phyloP scores from a whole-genome alignment of 2,797 vertebrate genomes.

The Phoeniculus purpureus region DNA sequence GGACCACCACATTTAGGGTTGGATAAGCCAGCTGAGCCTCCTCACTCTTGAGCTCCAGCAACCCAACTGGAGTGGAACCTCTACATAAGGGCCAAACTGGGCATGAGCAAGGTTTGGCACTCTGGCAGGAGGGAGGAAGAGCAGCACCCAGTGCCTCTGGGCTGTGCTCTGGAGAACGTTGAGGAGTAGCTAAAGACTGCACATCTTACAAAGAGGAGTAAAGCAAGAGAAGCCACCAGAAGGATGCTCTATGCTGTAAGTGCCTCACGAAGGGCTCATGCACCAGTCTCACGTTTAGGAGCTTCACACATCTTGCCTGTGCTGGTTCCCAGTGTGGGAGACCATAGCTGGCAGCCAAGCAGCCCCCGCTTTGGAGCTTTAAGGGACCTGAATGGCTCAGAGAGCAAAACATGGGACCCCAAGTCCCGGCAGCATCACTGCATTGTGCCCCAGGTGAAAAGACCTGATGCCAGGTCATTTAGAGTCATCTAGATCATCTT shows the following conservation, averaged over 20 bases:
- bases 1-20: fast-evolving
- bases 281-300: neutral
- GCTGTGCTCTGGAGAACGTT: neutral
- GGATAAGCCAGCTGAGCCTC: neutral
- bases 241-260: neutral
- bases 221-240: neutral
- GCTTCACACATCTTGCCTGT: fast-evolving
- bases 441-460: neutral
- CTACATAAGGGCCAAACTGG: neutral
- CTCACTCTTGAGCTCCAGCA: neutral
- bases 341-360: fast-evolving
- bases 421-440: fast-evolving
- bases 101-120: fast-evolving
- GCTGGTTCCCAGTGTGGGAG: fast-evolving
- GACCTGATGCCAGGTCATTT: neutral
- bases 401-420: fast-evolving
- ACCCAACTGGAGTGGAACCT: neutral
- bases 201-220: neutral
- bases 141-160: fast-evolving
- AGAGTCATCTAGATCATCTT: too few relatives aligned
- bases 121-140: fast-evolving
- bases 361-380: neutral
- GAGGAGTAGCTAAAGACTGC: neutral
- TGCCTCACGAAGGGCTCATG: fast-evolving
- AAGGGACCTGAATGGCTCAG: fast-evolving